Base-by-base conservation (phyloP, 2,888 invertebrate species). In the Marronus borbonicus region DNA sequence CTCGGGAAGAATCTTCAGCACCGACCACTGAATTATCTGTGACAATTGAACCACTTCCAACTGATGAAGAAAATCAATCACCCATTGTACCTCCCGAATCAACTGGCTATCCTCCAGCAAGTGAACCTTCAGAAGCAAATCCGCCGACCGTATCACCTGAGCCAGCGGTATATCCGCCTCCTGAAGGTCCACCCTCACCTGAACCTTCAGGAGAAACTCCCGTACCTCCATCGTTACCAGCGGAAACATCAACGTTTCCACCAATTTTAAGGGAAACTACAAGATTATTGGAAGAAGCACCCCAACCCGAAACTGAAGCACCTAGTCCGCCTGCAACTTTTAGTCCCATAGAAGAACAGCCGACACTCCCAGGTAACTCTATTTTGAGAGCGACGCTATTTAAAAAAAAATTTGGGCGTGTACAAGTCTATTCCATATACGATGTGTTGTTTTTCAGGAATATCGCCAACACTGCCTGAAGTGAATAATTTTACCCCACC, bases 311-410 rank as follows among this genome's bases (percentile, higher is more conserved):
- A 49, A 52, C 50, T 3, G 70, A 70, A 60, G 49, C n/a, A 7
- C 77, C 77, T 77, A 69, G 64, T 70, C 70, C 50, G 24, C 82
- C 83, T 20, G 82, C 55, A 77, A 20, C 50, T 24, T 68, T 70
- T 60, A 62, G 84, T 76, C 84, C 83, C 69, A 80, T 83, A 36
- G 80, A 76, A 68, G 81, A 81, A 76, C 3, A 36, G 7, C 20
- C 52, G 2, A n/a, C 14, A 5, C 17, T 17, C 3, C n/a, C 55
- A 58, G 55, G 55, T 58, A 58, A n/a, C 3, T 58, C n/a, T 58
- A 52, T 58, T 17, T 44, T 44, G 8, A 8, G 8, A 12, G 8
- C 44, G 12, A 44, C 12, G 8, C 12, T 44, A 12, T 12, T 44
- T 44, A 8, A 8, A 44, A 44, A 44, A 44, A 1, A 7, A 17